Evolutionary conservation across 2,888 invertebrate species (phyloP).

Genomic region (Orthosia gracilis): DNA sequence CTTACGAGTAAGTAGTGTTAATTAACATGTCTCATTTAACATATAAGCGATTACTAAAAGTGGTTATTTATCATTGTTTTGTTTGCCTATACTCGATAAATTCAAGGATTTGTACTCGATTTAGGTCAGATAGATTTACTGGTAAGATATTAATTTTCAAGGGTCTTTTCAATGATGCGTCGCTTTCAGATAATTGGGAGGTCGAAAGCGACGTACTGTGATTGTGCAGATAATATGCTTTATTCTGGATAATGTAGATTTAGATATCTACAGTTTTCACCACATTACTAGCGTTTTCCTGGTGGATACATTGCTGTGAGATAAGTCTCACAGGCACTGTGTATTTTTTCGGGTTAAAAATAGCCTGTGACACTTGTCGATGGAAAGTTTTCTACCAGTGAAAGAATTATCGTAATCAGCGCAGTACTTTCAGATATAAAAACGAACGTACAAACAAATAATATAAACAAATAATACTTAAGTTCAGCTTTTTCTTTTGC

Average conservation of each 20-base stretch:
- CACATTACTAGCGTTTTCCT: not conserved
- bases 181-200: conserved; percentile 64
- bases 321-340: not conserved
- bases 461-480: not conserved
- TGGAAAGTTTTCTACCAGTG: not conserved
- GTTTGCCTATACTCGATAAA: conserved; percentile 82
- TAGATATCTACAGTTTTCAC: not conserved
- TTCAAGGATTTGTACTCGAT: conserved; percentile 85
- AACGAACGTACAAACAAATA: not conserved
- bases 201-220: conserved; percentile 55
- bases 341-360: not conserved
- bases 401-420: not conserved
- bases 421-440: not conserved
- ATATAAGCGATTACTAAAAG: conserved; percentile 49
- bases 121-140: conserved; percentile 86
- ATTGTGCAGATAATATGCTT: conserved; percentile 42
- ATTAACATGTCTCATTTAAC: conserved; percentile 52
- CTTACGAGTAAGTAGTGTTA: too few species aligned
- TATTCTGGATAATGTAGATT: conserved; percentile 24
- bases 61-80: conserved; percentile 74
- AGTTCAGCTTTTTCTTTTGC: not conserved
- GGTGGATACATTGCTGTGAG: too few species aligned
- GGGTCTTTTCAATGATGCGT: conserved; percentile 81
- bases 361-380: not conserved
- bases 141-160: conserved; percentile 81